Evolutionary conservation across 2,113 vertebrate species (phyloP).

Genomic region (Mustela lutreola): DNA sequence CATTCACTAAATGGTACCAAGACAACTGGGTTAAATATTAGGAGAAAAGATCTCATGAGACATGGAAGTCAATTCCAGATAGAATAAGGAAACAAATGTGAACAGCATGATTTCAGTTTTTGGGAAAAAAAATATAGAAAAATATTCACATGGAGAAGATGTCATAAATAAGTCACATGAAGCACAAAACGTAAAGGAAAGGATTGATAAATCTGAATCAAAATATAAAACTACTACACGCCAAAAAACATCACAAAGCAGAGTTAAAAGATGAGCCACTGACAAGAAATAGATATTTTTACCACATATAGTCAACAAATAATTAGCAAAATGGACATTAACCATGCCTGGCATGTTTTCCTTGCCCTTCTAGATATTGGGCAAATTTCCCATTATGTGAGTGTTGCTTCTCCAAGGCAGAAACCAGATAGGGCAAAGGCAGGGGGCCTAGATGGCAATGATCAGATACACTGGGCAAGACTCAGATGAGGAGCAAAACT

Average conservation of each 20-base stretch:
- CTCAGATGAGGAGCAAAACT: not conserved
- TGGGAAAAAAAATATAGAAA: not conserved
- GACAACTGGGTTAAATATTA: not conserved
- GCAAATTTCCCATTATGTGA: not conserved
- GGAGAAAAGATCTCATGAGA: not conserved
- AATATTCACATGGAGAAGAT: not conserved
- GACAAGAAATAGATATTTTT: not conserved
- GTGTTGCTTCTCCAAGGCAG: not conserved
- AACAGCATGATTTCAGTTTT: not conserved
- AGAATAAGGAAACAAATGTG: not conserved
- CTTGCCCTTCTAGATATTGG: not conserved
- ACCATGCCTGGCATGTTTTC: not conserved
- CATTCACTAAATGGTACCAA: not conserved
- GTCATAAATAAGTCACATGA: not conserved
- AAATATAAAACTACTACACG: not conserved
- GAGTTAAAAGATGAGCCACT: not conserved
- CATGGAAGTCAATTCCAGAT: not conserved
- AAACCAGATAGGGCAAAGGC: not conserved
- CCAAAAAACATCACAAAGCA: not conserved
- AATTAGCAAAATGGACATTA: not conserved
- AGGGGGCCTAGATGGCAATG: not conserved
- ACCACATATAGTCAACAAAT: not conserved
- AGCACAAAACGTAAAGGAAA: not conserved
- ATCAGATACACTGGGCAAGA: not conserved
- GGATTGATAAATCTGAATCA: not conserved